These are phyloP conservation scores for Calameuta filiformis DNA, from an alignment of 2,888 invertebrate species.

Conservation along the genomic window DNA sequence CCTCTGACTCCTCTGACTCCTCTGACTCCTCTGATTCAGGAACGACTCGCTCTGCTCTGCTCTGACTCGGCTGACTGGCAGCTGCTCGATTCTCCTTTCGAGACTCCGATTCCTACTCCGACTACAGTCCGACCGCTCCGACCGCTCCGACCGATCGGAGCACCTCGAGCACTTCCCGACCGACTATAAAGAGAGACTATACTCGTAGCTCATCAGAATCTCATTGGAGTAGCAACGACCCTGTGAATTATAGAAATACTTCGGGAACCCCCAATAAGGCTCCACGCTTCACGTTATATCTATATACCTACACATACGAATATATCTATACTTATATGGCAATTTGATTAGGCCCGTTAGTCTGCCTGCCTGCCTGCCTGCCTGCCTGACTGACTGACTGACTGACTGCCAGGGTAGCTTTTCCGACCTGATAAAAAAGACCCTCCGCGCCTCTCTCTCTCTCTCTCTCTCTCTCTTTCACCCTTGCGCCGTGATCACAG, in stretches of 20 bases:
- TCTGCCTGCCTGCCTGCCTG: not conserved
- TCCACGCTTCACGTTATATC: not conserved
- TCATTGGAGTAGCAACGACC: not conserved
- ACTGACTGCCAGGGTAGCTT: not conserved
- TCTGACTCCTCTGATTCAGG: slow-evolving; percentile 2
- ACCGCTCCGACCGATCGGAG: no score
- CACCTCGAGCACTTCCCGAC: not conserved
- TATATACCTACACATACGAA: no score
- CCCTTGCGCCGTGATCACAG: no score
- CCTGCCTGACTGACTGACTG: not conserved
- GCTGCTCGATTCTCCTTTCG: not conserved
- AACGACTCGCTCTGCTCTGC: slow-evolving; percentile 1
- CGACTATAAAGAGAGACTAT: not conserved
- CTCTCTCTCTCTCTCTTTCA: no score
- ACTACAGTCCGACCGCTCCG: not conserved
- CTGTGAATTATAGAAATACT: not conserved
- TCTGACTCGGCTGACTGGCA: not conserved
- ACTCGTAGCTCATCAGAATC: not conserved
- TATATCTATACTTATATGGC: not conserved
- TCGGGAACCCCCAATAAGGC: not conserved
- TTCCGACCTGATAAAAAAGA: not conserved
- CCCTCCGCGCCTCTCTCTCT: no score
- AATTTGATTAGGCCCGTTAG: not conserved
- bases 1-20: not conserved
- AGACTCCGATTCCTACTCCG: slow-evolving; percentile 1